These are phyloP conservation scores for Cheirogaleus medius DNA, from an alignment of 2,113 vertebrate species.

Conservation along the genomic window DNA sequence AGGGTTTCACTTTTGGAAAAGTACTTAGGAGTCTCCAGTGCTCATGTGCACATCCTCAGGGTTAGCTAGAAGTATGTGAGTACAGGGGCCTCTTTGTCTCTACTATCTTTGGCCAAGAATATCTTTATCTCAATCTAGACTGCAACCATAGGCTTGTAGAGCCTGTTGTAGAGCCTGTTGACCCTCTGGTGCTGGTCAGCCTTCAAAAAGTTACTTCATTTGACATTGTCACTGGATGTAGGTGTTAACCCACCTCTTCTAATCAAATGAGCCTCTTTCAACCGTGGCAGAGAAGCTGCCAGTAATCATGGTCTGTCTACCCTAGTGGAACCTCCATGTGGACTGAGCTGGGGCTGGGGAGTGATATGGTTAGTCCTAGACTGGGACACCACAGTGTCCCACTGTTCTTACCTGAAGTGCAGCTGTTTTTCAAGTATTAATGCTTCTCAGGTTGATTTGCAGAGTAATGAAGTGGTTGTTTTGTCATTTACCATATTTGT, in stretches of 20 bases:
- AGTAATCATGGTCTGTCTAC: not conserved
- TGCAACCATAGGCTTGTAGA: not conserved
- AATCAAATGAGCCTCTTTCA: not conserved
- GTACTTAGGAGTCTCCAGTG: not conserved
- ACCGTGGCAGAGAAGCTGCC: not conserved
- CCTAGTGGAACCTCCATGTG: not conserved
- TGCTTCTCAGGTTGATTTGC: not conserved
- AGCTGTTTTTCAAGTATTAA: not conserved
- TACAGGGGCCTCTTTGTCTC: not conserved
- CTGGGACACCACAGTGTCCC: not conserved
- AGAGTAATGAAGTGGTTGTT: not conserved
- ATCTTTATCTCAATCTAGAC: not conserved
- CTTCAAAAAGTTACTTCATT: not conserved
- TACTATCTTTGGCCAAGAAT: not conserved
- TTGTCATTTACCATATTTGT: not conserved
- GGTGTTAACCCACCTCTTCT: not conserved
- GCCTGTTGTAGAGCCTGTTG: too few relatives aligned
- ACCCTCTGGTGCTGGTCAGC: not conserved
- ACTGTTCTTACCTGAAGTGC: not conserved
- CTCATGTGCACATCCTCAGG: not conserved
- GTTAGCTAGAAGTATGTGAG: not conserved
- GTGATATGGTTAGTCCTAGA: not conserved
- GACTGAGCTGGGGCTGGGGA: not conserved
- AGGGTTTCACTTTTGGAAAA: not conserved
- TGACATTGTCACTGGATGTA: not conserved